Evolutionary conservation across 2,113 vertebrate species (phyloP).

Genomic region (Abramis brama): DNA sequence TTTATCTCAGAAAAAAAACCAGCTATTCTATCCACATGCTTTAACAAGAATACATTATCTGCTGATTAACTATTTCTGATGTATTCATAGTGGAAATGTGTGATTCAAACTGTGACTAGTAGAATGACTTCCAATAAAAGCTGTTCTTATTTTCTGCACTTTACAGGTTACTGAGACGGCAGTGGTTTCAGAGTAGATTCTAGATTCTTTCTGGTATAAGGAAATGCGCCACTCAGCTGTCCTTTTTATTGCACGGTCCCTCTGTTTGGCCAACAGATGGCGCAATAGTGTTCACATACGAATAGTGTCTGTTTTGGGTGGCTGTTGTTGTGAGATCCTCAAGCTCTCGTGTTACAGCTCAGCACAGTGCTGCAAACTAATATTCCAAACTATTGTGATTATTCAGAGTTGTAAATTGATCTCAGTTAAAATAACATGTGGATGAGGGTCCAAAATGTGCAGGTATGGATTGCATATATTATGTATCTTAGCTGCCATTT

Average conservation of each 20-base stretch:
- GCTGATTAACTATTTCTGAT: conserved; percentile 6
- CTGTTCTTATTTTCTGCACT: not conserved
- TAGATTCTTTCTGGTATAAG: conserved; percentile 13
- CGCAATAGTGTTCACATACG: conserved; percentile 14
- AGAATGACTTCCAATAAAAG: not conserved
- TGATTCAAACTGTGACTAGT: not conserved
- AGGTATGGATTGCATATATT: not conserved
- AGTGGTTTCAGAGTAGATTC: not conserved
- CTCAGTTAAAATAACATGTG: not conserved
- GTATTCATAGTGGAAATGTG: not conserved
- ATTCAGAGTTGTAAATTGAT: not conserved
- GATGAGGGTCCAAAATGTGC: not conserved
- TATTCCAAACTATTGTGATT: conserved; percentile 39
- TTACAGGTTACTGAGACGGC: not conserved
- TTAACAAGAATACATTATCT: conserved; percentile 12
- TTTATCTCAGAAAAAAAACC: conserved; percentile 22
- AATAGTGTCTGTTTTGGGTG: conserved; percentile 9
- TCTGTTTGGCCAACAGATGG: conserved; percentile 38
- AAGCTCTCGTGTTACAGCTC: conserved; percentile 19
- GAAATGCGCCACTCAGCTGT: conserved; percentile 38
- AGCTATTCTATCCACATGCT: conserved; percentile 8
- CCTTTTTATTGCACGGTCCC: conserved; percentile 46
- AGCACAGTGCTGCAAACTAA: conserved; percentile 45
- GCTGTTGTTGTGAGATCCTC: conserved; percentile 43
- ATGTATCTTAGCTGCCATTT: not conserved